phyloP scores from a whole-genome alignment of 2,797 vertebrate species.

The Margarornis squamiger region DNA sequence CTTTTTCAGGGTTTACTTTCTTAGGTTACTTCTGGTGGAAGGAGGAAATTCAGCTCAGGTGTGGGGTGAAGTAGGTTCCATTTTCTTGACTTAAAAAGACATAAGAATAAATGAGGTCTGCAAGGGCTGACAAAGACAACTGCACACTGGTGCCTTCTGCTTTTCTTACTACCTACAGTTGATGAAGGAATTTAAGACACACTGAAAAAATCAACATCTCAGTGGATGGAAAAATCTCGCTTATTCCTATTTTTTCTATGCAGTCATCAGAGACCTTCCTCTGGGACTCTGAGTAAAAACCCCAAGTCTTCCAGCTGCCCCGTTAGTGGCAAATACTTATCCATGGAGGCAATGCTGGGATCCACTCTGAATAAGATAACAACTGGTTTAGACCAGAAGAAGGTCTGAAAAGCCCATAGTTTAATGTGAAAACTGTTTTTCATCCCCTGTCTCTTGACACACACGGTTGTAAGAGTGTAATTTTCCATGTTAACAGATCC shows the following conservation, averaged over 20 bases:
- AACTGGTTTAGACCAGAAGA: background rate
- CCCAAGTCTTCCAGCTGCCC: background rate
- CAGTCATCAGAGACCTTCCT: background rate
- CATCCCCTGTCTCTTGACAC: background rate
- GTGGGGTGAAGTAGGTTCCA: background rate
- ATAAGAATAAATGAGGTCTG: background rate
- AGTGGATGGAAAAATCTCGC: background rate
- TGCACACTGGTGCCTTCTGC: background rate
- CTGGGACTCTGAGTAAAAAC: background rate
- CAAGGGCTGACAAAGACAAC: background rate
- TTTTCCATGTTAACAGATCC: background rate
- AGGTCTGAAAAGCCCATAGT: background rate
- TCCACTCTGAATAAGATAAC: background rate
- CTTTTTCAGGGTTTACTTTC: background rate
- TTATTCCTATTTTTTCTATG: background rate
- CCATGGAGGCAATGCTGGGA: background rate
- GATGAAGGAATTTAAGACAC: background rate
- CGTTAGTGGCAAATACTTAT: background rate
- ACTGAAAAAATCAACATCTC: background rate
- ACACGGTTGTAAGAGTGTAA: background rate
- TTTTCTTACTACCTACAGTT: background rate
- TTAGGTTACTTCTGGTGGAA: background rate
- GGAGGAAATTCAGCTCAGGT: background rate
- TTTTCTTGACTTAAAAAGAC: background rate
- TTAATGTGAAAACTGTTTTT: background rate